phyloP scores from a whole-genome alignment of 2,113 vertebrate genomes.

The Erpornis zantholeuca region DNA sequence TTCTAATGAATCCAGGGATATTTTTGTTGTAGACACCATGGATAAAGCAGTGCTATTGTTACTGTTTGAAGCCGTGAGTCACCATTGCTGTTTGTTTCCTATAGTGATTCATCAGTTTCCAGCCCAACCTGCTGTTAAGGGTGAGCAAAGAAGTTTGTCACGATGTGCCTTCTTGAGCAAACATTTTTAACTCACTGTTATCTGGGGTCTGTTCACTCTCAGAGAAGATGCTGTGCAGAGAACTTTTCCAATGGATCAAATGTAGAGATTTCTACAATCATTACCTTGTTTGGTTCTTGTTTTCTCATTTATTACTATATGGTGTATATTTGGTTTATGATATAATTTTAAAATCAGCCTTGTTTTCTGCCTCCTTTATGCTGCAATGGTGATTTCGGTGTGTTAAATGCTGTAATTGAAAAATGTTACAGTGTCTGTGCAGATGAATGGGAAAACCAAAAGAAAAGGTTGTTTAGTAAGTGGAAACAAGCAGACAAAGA shows the following conservation, averaged over 20 bases:
- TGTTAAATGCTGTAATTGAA: neutral
- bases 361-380: neutral
- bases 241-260: neutral
- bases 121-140: slow-evolving; percentile 19
- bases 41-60: slow-evolving; percentile 26
- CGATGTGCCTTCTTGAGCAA: neutral
- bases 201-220: neutral
- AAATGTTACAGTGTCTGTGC: neutral
- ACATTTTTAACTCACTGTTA: neutral
- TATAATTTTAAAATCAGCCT: neutral
- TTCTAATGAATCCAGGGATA: neutral
- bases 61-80: neutral
- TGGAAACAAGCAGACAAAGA: slow-evolving; percentile 33
- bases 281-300: neutral
- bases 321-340: neutral
- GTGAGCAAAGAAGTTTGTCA: slow-evolving; percentile 44
- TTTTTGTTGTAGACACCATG: neutral
- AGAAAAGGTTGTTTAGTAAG: neutral
- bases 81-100: slow-evolving; percentile 46
- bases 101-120: slow-evolving; percentile 48
- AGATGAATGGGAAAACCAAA: neutral
- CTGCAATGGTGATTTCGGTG: neutral
- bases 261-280: neutral
- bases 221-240: neutral
- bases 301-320: neutral